These are phyloP conservation scores for Pelecanoides urinatrix DNA, from an alignment of 2,113 vertebrate genomes.

Conservation along the genomic window DNA sequence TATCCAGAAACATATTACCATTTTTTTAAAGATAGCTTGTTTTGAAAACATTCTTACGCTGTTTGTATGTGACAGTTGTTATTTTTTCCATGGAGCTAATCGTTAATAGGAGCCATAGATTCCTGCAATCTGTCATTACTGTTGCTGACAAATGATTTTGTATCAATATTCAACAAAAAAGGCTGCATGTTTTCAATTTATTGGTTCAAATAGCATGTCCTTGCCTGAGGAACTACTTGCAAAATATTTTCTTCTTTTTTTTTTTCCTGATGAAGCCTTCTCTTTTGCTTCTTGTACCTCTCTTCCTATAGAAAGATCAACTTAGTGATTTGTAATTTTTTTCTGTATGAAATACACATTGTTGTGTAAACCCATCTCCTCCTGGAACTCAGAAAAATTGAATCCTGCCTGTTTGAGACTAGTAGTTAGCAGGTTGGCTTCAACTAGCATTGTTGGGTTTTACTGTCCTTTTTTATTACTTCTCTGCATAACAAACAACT, in stretches of 20 bases:
- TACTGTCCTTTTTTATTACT: neutral
- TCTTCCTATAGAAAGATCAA: neutral
- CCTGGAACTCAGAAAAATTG: neutral
- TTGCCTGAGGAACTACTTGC: conserved; percentile 24
- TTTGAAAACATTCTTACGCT: conserved; percentile 38
- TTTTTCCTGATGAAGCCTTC: neutral
- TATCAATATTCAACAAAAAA: conserved; percentile 23
- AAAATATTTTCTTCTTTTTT: neutral
- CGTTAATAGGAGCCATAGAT: conserved; percentile 9
- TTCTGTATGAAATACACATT: neutral
- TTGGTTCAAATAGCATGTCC: conserved; percentile 5
- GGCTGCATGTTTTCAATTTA: conserved; percentile 18
- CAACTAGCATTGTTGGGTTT: neutral
- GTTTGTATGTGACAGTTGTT: conserved; percentile 51
- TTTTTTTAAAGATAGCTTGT: conserved; percentile 19
- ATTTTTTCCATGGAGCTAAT: conserved; percentile 47
- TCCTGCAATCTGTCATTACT: conserved; percentile 55
- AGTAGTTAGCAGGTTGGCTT: neutral
- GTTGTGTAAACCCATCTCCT: neutral
- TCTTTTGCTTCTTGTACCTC: neutral
- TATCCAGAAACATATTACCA: neutral
- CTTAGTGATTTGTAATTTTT: neutral
- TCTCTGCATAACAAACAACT: neutral
- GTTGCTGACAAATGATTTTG: conserved; percentile 40
- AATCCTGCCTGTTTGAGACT: neutral